Percentiles rank a stretch among this genome's conserved stretches.
Conservation (phyloP, 2,797 vertebrate genomes). For the Babyrousa celebensis region DNA sequence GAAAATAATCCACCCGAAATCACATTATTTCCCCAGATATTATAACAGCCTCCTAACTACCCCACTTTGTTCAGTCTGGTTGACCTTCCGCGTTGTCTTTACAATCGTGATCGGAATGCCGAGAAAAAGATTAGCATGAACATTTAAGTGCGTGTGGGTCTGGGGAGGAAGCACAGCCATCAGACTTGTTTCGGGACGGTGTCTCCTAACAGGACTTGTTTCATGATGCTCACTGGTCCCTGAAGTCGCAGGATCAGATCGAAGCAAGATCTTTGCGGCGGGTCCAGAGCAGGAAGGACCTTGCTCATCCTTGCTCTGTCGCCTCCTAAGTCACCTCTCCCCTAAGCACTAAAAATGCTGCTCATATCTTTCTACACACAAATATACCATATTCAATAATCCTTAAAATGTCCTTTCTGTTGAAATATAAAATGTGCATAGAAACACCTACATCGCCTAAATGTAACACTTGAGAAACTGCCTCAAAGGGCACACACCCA, state of each 20-base stretch:
- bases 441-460: background rate
- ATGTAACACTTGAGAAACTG: background rate
- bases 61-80: background rate
- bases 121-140: background rate
- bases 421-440: background rate
- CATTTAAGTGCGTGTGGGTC: background rate
- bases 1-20: slow-evolving; percentile 15
- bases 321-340: background rate
- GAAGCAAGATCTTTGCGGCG: background rate
- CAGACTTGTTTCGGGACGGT: background rate
- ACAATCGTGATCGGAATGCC: background rate
- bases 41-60: background rate
- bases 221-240: background rate
- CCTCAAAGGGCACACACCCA: background rate
- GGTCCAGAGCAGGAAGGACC: background rate
- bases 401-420: slow-evolving; percentile 36
- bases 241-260: background rate
- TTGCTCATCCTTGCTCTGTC: background rate
- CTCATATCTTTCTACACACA: slow-evolving; percentile 18
- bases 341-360: background rate
- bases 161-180: background rate
- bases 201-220: background rate
- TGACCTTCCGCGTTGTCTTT: background rate
- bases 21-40: background rate
- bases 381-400: background rate